Conservation (phyloP, 2,888 invertebrate genomes). For the Drosophila atroscutellata region DNA sequence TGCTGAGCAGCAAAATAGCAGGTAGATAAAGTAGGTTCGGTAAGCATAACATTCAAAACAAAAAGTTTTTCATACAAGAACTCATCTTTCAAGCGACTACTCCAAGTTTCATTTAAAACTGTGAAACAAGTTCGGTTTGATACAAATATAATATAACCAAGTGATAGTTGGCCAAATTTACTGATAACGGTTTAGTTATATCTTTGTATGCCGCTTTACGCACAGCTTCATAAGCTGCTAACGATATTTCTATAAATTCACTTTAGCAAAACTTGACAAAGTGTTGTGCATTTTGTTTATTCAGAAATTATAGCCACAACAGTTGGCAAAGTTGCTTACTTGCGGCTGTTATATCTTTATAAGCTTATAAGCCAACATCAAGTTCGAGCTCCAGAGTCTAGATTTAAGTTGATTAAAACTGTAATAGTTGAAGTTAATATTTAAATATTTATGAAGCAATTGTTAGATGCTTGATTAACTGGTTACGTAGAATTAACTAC, state of each 20-base stretch:
- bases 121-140: not conserved
- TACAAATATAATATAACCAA: not conserved
- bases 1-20: not conserved
- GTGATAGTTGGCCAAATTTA: not conserved
- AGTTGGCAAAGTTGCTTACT: slow-evolving; percentile 22
- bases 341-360: not conserved
- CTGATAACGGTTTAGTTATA: not conserved
- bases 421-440: not conserved
- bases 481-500: slow-evolving; percentile 58
- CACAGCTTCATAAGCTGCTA: slow-evolving; percentile 1
- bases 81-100: not conserved
- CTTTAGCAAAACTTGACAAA: slow-evolving; percentile 9
- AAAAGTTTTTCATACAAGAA: not conserved
- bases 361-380: slow-evolving; percentile 5
- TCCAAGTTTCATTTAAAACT: not conserved
- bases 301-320: not conserved
- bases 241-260: slow-evolving; percentile 7
- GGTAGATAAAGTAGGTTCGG: not conserved
- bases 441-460: slow-evolving; percentile 44
- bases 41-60: no score
- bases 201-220: not conserved
- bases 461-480: slow-evolving; percentile 55
- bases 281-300: not conserved
- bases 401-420: slow-evolving; percentile 6
- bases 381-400: not conserved